phyloP scores from a whole-genome alignment of 2,797 vertebrate species.

The Anguilla pacifica region DNA sequence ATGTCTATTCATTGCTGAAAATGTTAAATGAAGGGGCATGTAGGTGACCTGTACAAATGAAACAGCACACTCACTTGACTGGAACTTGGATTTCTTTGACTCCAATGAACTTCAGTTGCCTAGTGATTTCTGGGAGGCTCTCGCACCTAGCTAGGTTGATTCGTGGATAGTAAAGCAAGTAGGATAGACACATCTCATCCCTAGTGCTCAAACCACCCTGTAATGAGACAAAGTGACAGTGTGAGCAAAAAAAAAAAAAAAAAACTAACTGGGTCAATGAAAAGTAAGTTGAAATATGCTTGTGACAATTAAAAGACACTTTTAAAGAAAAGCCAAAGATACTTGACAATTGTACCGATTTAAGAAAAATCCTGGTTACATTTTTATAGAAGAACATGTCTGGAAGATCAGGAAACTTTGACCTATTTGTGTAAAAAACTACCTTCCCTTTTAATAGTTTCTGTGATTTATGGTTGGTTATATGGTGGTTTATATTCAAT shows the following conservation, averaged over 20 bases:
- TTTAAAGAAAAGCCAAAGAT: background rate
- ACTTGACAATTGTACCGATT: background rate
- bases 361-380: background rate
- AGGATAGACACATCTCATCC: slow-evolving; percentile 87
- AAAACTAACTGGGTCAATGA: background rate
- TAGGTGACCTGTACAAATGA: background rate
- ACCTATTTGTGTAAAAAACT: background rate
- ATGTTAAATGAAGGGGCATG: background rate
- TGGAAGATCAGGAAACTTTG: background rate
- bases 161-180: slow-evolving; percentile 83
- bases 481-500: background rate
- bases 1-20: background rate
- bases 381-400: background rate
- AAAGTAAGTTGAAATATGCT: slow-evolving; percentile 20
- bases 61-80: slow-evolving; percentile 72
- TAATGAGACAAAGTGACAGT: slow-evolving; percentile 43
- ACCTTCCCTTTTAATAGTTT: background rate
- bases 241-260: background rate
- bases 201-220: slow-evolving; percentile 85
- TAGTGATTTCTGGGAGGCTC: slow-evolving; percentile 83
- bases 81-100: slow-evolving; percentile 83
- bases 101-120: slow-evolving; percentile 84
- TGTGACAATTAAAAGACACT: background rate
- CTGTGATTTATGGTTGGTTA: background rate
- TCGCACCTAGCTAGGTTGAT: slow-evolving; percentile 84